These are phyloP conservation scores for Sebastes schlegelii DNA, from an alignment of 2,113 vertebrate species.

Conservation along the genomic window DNA sequence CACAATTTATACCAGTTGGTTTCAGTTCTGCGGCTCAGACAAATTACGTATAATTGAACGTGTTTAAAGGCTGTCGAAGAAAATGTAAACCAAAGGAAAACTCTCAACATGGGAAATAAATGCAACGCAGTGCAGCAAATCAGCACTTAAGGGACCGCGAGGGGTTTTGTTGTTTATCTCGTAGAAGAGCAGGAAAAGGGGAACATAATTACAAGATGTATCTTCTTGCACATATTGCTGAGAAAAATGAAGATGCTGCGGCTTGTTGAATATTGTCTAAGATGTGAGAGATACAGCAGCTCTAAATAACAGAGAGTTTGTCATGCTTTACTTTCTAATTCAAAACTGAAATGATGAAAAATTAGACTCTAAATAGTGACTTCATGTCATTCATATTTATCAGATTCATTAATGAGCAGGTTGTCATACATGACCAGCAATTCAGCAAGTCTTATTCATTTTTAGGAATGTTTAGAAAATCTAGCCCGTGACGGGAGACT, in stretches of 20 bases:
- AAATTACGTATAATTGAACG: slow-evolving; percentile 35
- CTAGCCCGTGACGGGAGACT: no score
- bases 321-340: not conserved
- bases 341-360: not conserved
- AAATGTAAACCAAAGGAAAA: slow-evolving; percentile 45
- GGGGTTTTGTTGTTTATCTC: slow-evolving; percentile 33
- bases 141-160: slow-evolving; percentile 28
- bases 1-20: slow-evolving; percentile 24
- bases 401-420: no score
- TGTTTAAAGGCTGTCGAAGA: slow-evolving; percentile 46
- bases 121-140: slow-evolving; percentile 18
- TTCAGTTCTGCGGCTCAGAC: slow-evolving; percentile 19
- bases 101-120: slow-evolving; percentile 45
- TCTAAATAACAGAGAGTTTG: not conserved
- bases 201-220: slow-evolving; percentile 26
- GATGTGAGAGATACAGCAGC: not conserved
- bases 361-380: not conserved
- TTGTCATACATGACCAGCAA: no score
- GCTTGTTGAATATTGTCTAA: slow-evolving; percentile 3
- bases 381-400: no score
- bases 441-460: no score
- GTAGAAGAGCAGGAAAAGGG: slow-evolving; percentile 11
- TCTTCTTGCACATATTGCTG: slow-evolving; percentile 13
- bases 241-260: not conserved
- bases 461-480: no score